These are phyloP conservation scores for Sinohyriopsis cumingii DNA, from an alignment of 2,888 invertebrate species.

Conservation along the genomic window DNA sequence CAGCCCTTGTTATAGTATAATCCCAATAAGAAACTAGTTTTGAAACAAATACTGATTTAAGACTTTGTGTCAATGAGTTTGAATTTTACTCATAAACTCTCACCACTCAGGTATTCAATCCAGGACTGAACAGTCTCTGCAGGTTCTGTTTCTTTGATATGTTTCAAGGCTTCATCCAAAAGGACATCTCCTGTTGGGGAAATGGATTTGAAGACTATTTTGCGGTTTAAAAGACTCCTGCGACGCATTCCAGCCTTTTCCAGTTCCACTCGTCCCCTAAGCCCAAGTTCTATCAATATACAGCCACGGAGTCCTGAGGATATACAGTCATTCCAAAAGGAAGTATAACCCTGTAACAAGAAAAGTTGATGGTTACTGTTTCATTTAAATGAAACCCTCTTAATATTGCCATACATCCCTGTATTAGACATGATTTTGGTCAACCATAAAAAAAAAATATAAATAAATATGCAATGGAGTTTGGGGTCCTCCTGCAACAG, in stretches of 20 bases:
- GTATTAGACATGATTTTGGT: too few relatives aligned
- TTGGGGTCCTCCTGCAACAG: too few relatives aligned
- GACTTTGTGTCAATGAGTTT: not conserved
- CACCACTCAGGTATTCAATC: conserved; percentile 99
- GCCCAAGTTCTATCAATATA: conserved; percentile 96
- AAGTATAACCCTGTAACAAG: conserved; percentile 74
- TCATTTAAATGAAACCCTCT: too few relatives aligned
- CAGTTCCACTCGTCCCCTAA: conserved; percentile 94
- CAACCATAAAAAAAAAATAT: too few relatives aligned
- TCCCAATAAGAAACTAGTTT: too few relatives aligned
- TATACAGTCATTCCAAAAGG: conserved; percentile 99
- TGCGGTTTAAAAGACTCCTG: conserved; percentile 89
- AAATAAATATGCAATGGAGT: too few relatives aligned
- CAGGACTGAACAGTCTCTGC: conserved; percentile 98
- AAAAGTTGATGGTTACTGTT: not conserved
- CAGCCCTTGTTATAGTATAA: too few relatives aligned
- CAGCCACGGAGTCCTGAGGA: conserved; percentile 98
- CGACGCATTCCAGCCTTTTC: conserved; percentile 95
- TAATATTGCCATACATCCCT: too few relatives aligned
- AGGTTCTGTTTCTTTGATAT: conserved; percentile 98
- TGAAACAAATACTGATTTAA: too few relatives aligned
- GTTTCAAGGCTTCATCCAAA: conserved; percentile 90
- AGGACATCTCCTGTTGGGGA: conserved; percentile 98
- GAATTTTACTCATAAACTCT: conserved; percentile 52
- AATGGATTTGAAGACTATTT: conserved; percentile 83